Percentiles rank a stretch among this genome's conserved stretches.
These are phyloP conservation scores for Parauchenoglanis punctatus DNA, from an alignment of 2,797 vertebrate genomes.

Conservation along the genomic window DNA sequence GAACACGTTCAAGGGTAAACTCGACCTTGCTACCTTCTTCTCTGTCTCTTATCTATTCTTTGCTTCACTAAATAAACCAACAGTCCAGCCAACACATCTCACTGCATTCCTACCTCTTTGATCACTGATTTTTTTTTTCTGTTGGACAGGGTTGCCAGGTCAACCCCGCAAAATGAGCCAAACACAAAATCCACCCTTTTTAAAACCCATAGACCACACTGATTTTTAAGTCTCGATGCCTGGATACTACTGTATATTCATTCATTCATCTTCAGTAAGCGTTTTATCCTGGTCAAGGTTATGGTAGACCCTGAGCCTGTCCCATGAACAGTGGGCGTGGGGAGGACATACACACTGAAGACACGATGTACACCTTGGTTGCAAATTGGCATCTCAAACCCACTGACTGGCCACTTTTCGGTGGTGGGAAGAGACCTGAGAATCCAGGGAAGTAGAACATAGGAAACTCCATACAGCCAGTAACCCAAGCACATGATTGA, in stretches of 20 bases:
- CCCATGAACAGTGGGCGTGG: neutral
- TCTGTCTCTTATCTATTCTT: conserved; percentile 4
- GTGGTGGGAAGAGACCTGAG: neutral
- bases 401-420: neutral
- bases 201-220: neutral
- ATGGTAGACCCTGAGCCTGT: neutral
- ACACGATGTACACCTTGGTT: neutral
- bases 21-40: neutral
- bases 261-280: neutral
- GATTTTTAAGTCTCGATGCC: neutral
- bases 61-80: neutral
- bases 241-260: neutral
- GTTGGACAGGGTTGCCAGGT: neutral
- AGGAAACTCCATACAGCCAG: neutral
- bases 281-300: neutral
- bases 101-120: neutral
- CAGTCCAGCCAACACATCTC: neutral
- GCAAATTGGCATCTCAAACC: neutral
- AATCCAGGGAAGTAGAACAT: neutral
- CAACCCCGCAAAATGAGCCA: neutral
- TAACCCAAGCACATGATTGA: neutral
- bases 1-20: neutral
- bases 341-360: neutral
- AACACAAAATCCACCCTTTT: neutral
- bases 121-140: neutral